These are phyloP conservation scores for Acrocera orbiculus DNA, from an alignment of 2,888 invertebrate genomes.

Conservation along the genomic window DNA sequence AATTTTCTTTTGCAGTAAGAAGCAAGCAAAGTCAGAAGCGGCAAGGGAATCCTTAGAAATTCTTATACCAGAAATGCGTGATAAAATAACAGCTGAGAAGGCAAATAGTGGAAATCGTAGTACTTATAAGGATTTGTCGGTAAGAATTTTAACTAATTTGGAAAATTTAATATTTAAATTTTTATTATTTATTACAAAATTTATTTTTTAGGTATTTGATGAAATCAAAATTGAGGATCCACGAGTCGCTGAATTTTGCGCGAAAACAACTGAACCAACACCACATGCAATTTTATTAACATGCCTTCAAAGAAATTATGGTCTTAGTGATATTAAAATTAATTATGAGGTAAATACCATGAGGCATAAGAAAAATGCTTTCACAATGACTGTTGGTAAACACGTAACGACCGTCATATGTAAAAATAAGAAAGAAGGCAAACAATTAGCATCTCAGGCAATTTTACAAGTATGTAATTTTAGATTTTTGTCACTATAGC, in stretches of 20 bases:
- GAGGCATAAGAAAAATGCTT: constrained; percentile 82
- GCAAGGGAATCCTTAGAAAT: constrained; percentile 78
- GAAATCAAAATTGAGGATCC: constrained; percentile 87
- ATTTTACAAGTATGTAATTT: constrained; percentile 65
- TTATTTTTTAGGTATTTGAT: constrained; percentile 57
- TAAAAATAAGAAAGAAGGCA: constrained; percentile 91
- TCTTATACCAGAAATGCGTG: constrained; percentile 80
- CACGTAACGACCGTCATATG: constrained; percentile 81
- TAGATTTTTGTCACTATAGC: too few relatives aligned
- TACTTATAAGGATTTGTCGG: constrained; percentile 36
- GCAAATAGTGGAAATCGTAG: constrained; percentile 24
- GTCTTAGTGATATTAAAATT: constrained; percentile 74
- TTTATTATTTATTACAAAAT: too few relatives aligned
- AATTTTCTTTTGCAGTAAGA: too few relatives aligned
- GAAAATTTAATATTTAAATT: too few relatives aligned
- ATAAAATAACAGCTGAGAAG: constrained; percentile 50
- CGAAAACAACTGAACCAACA: constrained; percentile 88
- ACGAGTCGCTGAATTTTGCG: constrained; percentile 83
- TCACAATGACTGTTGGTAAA: constrained; percentile 87
- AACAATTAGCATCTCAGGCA: constrained; percentile 88
- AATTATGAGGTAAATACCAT: constrained; percentile 71
- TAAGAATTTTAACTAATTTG: too few relatives aligned
- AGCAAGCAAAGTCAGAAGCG: constrained; percentile 88
- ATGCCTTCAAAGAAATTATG: constrained; percentile 83
- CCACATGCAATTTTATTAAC: constrained; percentile 88